Base-by-base conservation (phyloP, 2,888 invertebrate species). In the Pseudococcus viburni region DNA sequence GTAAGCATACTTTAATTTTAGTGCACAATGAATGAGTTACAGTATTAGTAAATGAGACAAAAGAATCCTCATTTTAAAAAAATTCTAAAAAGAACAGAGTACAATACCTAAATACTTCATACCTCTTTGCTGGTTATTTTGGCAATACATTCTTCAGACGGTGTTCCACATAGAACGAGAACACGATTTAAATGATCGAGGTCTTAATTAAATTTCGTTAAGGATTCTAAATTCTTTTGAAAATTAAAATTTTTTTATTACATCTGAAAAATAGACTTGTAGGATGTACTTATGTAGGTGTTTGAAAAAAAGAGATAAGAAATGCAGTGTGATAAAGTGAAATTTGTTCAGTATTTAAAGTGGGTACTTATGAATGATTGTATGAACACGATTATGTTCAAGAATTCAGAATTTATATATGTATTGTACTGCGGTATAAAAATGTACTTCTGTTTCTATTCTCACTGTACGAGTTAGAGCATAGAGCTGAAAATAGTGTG, bases 71-170 rank as follows among this genome's bases (percentile, higher is more conserved):
- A 55, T 55, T 55, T 55, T 55, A n/a, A 86, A 88, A 84, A 88
- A 84, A 88, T 64, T 15, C 11, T 64, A 51, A 64, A 84, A 42
- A 48, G 86, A 48, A 88, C 88, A 88, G 86, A 83, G 73, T 73
- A 33, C 46, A 19, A 46, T 19, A 46, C 22, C 19, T 42, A 19
- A 19, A 42, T 46, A 46, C 46, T 42, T 83, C 88, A 94, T 94
- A 96, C 96, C 95, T 96, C 96, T 92, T 95, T 94, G 91, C 96
- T 96, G 92, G 95, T 95, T 92, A 97, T 96, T 94, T 96, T 96
- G 92, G 94, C 94, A 92, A 96, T 93, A 90, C 96, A 94, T 91
- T 96, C 96, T 91, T 95, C 94, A 91, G 94, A 94, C 90, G 97
- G 97, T 90, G 95, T 96, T 90, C 97, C 97, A 92, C 96, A 96